These are phyloP conservation scores for Neosalanx taihuensis DNA, from an alignment of 2,797 vertebrate species.

Conservation along the genomic window DNA sequence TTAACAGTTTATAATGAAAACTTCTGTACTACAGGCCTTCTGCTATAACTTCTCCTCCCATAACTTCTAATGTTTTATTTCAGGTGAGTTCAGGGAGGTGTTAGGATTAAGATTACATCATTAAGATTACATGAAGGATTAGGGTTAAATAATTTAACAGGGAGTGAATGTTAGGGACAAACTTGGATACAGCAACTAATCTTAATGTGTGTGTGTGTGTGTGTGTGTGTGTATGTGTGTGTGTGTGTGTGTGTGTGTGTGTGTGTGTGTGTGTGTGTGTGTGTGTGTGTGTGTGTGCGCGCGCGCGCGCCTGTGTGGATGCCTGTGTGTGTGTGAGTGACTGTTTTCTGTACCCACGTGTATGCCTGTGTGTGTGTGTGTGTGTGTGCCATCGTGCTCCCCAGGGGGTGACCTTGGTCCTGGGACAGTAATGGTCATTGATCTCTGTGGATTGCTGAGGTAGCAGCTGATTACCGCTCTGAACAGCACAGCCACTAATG, in stretches of 20 bases:
- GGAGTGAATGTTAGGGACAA: neutral
- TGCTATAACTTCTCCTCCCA: too few species aligned
- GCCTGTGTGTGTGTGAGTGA: neutral
- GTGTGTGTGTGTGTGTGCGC: neutral
- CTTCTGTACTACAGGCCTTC: neutral
- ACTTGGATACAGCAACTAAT: neutral
- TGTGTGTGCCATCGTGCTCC: neutral
- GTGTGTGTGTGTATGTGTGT: neutral
- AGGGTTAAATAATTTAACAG: too few species aligned
- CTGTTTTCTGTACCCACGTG: too few species aligned
- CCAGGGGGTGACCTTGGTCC: neutral
- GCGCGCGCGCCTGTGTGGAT: neutral
- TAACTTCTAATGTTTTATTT: too few species aligned
- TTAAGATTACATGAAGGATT: too few species aligned
- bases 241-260: too few species aligned
- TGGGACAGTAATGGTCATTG: conserved; percentile 3
- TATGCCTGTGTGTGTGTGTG: too few species aligned
- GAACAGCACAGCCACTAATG: neutral
- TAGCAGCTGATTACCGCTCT: neutral
- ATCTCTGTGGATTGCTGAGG: conserved; percentile 10
- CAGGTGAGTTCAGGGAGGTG: too few species aligned
- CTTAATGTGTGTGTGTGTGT: too few species aligned
- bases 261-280: too few species aligned
- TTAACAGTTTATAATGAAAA: neutral
- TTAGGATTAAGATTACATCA: too few species aligned